These are phyloP conservation scores for Anser brachyrhynchus DNA, from an alignment of 2,113 vertebrate genomes.

Conservation along the genomic window DNA sequence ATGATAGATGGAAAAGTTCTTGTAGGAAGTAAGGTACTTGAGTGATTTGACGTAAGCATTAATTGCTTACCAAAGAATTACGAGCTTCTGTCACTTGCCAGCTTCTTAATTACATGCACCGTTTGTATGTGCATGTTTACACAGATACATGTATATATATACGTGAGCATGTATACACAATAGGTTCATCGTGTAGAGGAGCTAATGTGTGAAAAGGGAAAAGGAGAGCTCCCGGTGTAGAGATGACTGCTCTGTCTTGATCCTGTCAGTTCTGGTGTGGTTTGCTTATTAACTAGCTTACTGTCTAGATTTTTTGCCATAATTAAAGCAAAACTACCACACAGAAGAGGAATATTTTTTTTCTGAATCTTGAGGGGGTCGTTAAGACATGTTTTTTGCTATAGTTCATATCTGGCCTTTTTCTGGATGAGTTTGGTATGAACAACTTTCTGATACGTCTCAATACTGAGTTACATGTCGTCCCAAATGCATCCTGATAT, in stretches of 20 bases:
- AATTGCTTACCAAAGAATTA: background rate
- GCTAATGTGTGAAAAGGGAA: background rate
- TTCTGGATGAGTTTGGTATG: background rate
- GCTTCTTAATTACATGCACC: background rate
- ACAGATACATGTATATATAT: background rate
- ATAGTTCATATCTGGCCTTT: background rate
- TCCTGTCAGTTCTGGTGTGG: background rate
- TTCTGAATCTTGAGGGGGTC: background rate
- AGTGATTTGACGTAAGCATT: background rate
- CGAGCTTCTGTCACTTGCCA: background rate
- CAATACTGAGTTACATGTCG: accelerated
- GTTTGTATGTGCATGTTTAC: background rate
- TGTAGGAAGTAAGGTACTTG: background rate
- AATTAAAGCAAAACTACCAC: background rate
- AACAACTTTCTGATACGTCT: background rate
- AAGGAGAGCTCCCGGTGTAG: background rate
- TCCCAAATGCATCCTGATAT: background rate
- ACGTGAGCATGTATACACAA: accelerated
- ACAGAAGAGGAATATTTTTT: background rate
- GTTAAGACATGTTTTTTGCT: background rate
- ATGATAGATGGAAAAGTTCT: background rate
- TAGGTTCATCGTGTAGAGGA: background rate
- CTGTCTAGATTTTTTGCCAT: background rate
- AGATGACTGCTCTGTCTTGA: background rate
- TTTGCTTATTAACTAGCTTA: background rate